Base-by-base conservation (phyloP, 2,888 invertebrate genomes). In the Orthosia incerta region DNA sequence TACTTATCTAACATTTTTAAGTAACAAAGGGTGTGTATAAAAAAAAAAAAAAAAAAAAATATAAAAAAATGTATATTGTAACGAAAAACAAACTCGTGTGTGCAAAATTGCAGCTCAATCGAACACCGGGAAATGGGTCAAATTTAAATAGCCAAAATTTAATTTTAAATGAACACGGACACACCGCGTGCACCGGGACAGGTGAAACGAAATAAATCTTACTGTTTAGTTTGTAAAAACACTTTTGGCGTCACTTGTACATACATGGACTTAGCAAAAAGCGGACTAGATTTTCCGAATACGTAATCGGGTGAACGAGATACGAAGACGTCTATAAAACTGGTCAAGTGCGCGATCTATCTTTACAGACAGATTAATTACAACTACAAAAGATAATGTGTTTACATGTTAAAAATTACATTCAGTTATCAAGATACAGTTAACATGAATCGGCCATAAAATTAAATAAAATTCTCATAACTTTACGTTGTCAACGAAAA, bases 271-370 rank as follows among this genome's bases (percentile, higher is more conserved):
- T 0, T 9, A 16, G 64, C 55, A 74, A 79, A 69, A 79, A 79
- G 46, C 69, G 78, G 12, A 62, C 78, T 74, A 78, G 79, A 79
- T 79, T 79, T 62, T 69, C 39, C 45, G 4, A 68, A 69, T 74
- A 56, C 64, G 79, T 18, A 26, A 26, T 69, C 68, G 73, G 39
- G 65, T 72, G 13, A 76, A 60, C 63, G n/a, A 78, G 48, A 67
- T 73, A 61, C 60, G 53, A 23, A 77, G 53, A 60, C 39, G n/a
- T 48, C n/a, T 56, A 59, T n/a, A 66, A 71, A 66, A 39, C 73
- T 73, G 50, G 48, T 53, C 66, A 60, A 67, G 66, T 63, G 23
- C 15, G 39, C 46, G 50, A 45, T 56, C 3, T 65, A 45, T 57
- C 39, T 72, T 31, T 66, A 56, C 31, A 70, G 26, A 66, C 46